Percentiles rank a stretch among this genome's conserved stretches.
phyloP scores from a whole-genome alignment of 2,888 invertebrate genomes.

The Lithophane semibrunnea region DNA sequence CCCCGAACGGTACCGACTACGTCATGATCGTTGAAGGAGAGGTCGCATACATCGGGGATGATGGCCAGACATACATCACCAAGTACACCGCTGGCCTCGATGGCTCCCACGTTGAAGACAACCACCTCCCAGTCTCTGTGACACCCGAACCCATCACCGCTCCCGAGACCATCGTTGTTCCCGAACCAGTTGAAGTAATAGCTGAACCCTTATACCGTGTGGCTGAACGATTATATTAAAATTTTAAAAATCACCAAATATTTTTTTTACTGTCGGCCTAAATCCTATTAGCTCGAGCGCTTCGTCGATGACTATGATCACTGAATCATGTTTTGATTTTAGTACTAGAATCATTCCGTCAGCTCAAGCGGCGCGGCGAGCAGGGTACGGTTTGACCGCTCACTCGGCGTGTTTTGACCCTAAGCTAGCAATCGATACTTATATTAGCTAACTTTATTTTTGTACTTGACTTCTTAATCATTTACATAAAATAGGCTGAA shows the following conservation, averaged over 20 bases:
- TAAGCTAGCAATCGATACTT: no score
- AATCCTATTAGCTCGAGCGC: background rate
- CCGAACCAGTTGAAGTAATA: constrained; percentile 6
- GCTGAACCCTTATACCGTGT: constrained; percentile 7
- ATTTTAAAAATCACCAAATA: background rate
- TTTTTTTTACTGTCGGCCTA: background rate
- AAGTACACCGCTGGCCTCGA: constrained; percentile 77
- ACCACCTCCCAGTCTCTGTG: constrained; percentile 73
- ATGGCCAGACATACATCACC: constrained; percentile 79
- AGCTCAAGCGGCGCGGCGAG: background rate
- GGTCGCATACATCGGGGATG: constrained; percentile 76
- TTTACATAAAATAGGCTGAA: no score
- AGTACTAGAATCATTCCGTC: constrained; percentile 55
- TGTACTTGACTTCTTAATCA: no score
- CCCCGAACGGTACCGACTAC: constrained; percentile 66
- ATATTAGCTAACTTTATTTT: no score
- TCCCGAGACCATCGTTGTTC: background rate
- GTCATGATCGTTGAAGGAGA: constrained; percentile 79
- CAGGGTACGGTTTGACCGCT: constrained; percentile 53
- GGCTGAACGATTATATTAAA: constrained; percentile 10
- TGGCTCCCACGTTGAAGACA: constrained; percentile 74
- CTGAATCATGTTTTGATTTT: constrained; percentile 3
- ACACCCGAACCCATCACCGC: constrained; percentile 55
- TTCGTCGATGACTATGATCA: background rate
- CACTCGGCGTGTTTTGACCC: constrained; percentile 28